phyloP scores from a whole-genome alignment of 2,888 invertebrate species.

The Patella depressa region DNA sequence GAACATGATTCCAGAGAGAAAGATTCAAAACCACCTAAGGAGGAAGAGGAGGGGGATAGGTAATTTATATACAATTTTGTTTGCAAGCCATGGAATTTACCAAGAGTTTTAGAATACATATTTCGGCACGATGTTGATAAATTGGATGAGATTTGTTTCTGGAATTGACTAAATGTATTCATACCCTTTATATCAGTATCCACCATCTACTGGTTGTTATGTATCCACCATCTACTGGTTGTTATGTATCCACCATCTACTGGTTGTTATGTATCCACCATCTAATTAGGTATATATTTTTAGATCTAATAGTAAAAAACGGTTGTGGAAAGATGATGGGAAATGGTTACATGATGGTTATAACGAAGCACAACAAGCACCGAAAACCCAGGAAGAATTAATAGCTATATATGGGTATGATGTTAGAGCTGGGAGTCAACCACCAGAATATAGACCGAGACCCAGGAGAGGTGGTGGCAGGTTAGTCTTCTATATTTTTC shows the following conservation, averaged over 20 bases:
- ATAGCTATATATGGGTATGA: slow-evolving; percentile 93
- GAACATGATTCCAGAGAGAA: slow-evolving; percentile 83
- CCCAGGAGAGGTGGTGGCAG: slow-evolving; percentile 10
- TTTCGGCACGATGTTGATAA: no score
- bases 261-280: no score
- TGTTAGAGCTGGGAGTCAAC: slow-evolving; percentile 76
- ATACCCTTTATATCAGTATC: neutral
- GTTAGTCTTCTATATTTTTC: neutral
- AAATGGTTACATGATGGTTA: slow-evolving; percentile 92
- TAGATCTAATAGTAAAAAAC: slow-evolving; percentile 62
- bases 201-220: neutral
- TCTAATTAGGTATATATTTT: neutral
- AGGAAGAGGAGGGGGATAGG: slow-evolving; percentile 40
- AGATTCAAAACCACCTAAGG: slow-evolving; percentile 42
- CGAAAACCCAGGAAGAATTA: slow-evolving; percentile 88
- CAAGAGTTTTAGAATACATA: no score
- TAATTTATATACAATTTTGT: neutral
- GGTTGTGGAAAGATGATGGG: slow-evolving; percentile 74
- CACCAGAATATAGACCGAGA: slow-evolving; percentile 60
- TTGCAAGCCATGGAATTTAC: no score
- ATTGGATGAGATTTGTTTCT: no score
- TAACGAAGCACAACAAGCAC: slow-evolving; percentile 84
- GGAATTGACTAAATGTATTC: no score
- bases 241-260: neutral
- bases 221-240: neutral